Evolutionary conservation across 2,113 vertebrate genomes (phyloP), one percentile per base, ranked within the genome.

Genomic region (Siniperca knerii): DNA sequence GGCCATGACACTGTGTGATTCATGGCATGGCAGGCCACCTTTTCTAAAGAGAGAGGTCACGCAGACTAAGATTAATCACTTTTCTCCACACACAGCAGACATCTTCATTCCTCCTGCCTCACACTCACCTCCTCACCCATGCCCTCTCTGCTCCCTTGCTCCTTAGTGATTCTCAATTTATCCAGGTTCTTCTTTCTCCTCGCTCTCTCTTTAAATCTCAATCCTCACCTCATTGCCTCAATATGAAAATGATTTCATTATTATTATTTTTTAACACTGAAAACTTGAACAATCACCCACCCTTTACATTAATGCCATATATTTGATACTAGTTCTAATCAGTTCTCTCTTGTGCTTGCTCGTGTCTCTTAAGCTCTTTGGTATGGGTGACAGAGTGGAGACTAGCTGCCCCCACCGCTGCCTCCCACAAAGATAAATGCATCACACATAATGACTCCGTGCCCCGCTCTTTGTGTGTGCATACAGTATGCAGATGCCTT

Each of bases 351-450:
- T 42, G 2, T 37, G 46, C 37, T 20, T 1, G 1, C 65, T 69
- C 0, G 7, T 48, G 48, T 68, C 52, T 79, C 25, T 65, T 35
- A 35, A 29, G 15, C 55, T 25, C 44, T 79, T 74, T 50, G 65
- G 15, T 23, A 13, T 61, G 54, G 29, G 52, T 65, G 76, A 73
- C 33, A 42, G 44, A 69, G 60, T 55, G 65, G 64, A 75, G 46
- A 75, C 61, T 52, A 16, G 67, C 62, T 70, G 66, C 55, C 62
- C 29, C 67, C 66, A 29, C 13, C 2, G 0, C 77, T 79, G 78
- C 87, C 83, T 89, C 77, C 67, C 62, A 70, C 66, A 66, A 77
- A 84, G 84, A 87, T 89, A 77, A 83, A 89, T 87, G 79, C 77
- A 52, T 81, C 75, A 71, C 68, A 75, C 25, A 73, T 74, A 83